Conservation (phyloP, 1,140 invertebrate genomes). For the Pachyrhynchus sulphureomaculatus region DNA sequence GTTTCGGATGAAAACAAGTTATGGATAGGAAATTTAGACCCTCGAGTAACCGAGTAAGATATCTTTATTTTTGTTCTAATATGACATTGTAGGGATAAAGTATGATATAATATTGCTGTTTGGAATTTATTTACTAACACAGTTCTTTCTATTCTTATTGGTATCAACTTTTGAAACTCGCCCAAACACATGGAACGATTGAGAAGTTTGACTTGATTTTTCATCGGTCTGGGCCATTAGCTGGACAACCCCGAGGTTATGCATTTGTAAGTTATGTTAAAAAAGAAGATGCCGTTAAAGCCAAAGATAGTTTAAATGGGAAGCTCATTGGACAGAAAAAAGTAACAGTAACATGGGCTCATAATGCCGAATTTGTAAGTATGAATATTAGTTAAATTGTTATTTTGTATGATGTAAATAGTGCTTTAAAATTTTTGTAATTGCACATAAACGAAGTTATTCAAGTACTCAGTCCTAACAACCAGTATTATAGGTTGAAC, state of each 20-base stretch:
- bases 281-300: constrained; percentile 64
- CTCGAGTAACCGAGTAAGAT: constrained; percentile 88
- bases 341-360: constrained; percentile 80
- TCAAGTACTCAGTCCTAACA: too few relatives aligned
- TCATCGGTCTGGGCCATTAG: constrained; percentile 83
- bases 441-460: background rate
- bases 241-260: constrained; percentile 88
- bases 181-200: constrained; percentile 88
- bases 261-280: constrained; percentile 86
- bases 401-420: background rate
- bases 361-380: constrained; percentile 68
- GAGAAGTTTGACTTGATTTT: constrained; percentile 94
- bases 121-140: constrained; percentile 18
- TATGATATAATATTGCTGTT: too few relatives aligned
- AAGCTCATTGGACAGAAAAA: constrained; percentile 71
- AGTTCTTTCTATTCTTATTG: constrained; percentile 59
- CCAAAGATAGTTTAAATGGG: constrained; percentile 72
- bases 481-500: too few relatives aligned
- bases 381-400: background rate
- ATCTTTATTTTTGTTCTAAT: constrained; percentile 1
- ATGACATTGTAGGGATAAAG: too few relatives aligned
- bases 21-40: constrained; percentile 89
- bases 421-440: background rate
- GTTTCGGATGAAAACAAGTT: constrained; percentile 67
- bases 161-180: constrained; percentile 92